These are phyloP conservation scores for Pholis gunnellus DNA, from an alignment of 2,113 vertebrate species.

Conservation along the genomic window DNA sequence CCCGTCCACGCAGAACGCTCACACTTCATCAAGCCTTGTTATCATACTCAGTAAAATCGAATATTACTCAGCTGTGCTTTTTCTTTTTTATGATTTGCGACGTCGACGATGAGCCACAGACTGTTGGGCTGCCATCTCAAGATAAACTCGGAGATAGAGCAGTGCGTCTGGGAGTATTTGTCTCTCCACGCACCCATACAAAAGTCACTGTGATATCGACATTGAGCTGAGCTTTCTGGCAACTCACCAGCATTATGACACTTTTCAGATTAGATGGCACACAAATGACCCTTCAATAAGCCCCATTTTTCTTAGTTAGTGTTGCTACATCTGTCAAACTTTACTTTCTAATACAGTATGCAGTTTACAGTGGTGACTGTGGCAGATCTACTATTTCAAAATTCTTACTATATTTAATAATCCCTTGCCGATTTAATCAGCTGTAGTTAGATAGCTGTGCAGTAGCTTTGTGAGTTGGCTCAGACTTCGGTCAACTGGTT, in stretches of 20 bases:
- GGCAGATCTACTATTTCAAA: not conserved
- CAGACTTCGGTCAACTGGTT: not conserved
- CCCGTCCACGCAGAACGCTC: conserved; percentile 23
- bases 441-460: not conserved
- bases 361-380: not conserved
- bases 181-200: conserved; percentile 35
- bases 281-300: conserved; percentile 9
- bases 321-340: conserved; percentile 3
- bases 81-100: conserved; percentile 42
- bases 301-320: not conserved
- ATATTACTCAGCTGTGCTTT: conserved; percentile 43
- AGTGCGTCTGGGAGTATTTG: conserved; percentile 50
- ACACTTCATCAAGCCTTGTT: conserved; percentile 25
- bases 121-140: conserved; percentile 34
- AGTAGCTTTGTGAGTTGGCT: not conserved
- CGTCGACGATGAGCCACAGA: conserved; percentile 48
- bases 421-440: not conserved
- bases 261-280: conserved; percentile 56
- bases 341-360: conserved; percentile 1
- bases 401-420: not conserved
- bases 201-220: conserved; percentile 47
- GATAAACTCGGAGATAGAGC: conserved; percentile 52
- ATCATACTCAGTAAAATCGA: conserved; percentile 20
- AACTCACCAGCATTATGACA: conserved; percentile 19
- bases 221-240: conserved; percentile 18